Evolutionary conservation across 2,113 vertebrate genomes (phyloP).

Genomic region (Callipepla squamata): DNA sequence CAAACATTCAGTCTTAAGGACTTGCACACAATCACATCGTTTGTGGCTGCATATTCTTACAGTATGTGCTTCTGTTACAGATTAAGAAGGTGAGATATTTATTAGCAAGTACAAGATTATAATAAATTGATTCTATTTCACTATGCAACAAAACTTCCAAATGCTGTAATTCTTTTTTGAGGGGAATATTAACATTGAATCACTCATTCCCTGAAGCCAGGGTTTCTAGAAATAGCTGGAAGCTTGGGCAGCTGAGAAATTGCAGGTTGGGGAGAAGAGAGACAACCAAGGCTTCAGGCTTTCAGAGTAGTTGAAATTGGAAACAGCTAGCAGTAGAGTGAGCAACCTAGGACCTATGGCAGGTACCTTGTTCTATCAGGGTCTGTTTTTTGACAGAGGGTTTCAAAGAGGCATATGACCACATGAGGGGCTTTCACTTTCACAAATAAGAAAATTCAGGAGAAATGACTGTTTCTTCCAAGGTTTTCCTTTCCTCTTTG

Average conservation of each 20-base stretch:
- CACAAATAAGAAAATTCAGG: not conserved
- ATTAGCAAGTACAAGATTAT: slow-evolving; percentile 24
- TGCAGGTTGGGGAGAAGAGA: not conserved
- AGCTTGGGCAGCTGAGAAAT: not conserved
- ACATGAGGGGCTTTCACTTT: not conserved
- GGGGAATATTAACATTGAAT: not conserved
- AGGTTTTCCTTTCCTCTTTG: not conserved
- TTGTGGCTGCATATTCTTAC: not conserved
- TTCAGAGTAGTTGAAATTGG: accelerated
- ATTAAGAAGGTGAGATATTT: slow-evolving; percentile 49
- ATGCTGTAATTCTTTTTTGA: slow-evolving; percentile 28
- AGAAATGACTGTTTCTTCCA: not conserved
- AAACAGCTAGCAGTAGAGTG: accelerated
- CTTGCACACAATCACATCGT: not conserved
- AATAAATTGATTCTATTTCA: slow-evolving; percentile 23
- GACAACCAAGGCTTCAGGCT: not conserved
- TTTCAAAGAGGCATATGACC: not conserved
- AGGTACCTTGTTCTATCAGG: accelerated
- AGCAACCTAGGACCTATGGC: not conserved
- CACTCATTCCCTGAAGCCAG: not conserved
- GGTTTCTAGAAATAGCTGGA: not conserved
- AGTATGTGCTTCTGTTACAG: not conserved
- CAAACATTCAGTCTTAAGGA: not conserved
- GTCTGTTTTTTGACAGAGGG: not conserved
- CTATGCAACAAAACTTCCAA: slow-evolving; percentile 7